Conservation (phyloP, 2,113 vertebrate genomes). For the Poecilia latipinna region DNA sequence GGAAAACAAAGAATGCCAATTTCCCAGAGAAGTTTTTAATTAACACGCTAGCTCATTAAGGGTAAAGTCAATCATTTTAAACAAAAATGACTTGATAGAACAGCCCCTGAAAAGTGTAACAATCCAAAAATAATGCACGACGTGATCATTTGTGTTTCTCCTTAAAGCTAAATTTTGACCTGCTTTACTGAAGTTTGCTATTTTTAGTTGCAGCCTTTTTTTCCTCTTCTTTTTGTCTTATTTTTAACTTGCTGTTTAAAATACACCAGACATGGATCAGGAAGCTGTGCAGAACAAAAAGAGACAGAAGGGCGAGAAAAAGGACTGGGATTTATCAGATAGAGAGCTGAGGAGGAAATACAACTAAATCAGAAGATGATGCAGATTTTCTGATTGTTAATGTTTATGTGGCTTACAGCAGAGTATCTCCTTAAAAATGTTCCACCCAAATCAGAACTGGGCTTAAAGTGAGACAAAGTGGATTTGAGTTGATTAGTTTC, state of each 20-base stretch:
- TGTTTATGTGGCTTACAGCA: no score
- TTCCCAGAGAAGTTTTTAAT: not conserved
- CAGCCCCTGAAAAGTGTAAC: not conserved
- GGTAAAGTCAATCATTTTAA: not conserved
- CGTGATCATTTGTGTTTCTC: conserved; percentile 3
- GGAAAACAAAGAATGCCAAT: not conserved
- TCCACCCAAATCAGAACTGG: not conserved
- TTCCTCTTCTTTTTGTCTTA: conserved; percentile 35
- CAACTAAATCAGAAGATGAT: no score
- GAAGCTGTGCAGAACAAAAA: not conserved
- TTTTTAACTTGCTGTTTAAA: conserved; percentile 38
- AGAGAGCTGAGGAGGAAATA: not conserved
- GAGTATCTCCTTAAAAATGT: not conserved
- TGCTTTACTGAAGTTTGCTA: conserved; percentile 18
- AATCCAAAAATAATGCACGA: not conserved
- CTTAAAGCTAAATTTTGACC: conserved; percentile 18
- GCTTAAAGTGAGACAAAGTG: no score
- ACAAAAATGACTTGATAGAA: not conserved
- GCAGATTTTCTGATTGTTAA: not conserved
- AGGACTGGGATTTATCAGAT: not conserved
- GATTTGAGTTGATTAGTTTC: no score
- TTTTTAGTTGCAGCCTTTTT: conserved; percentile 8
- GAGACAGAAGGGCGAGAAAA: not conserved
- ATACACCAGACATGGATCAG: conserved; percentile 18
- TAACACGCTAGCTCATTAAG: not conserved